Conservation (phyloP, 2,888 invertebrate species). For the Eupeodes latifasciatus region DNA sequence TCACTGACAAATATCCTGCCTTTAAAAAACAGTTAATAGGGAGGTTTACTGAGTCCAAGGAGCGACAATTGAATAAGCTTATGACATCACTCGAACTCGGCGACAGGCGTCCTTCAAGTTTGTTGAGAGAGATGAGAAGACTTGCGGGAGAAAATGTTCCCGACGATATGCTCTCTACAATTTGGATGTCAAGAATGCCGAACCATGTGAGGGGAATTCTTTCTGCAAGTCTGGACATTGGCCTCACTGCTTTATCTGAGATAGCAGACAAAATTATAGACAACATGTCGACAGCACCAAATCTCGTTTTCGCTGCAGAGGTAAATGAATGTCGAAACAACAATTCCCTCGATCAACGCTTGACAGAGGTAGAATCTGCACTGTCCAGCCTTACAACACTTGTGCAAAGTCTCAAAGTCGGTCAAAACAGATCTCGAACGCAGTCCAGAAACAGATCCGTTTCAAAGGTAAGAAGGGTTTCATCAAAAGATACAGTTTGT, state of each 20-base stretch:
- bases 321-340: slow-evolving; percentile 2
- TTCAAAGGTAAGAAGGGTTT: too few species aligned
- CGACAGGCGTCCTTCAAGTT: too few species aligned
- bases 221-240: slow-evolving; percentile 4
- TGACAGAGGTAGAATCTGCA: slow-evolving; percentile 23
- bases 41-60: too few species aligned
- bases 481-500: too few species aligned
- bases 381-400: slow-evolving; percentile 9
- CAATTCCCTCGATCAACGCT: slow-evolving; percentile 12
- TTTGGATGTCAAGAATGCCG: slow-evolving; percentile 20
- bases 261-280: slow-evolving; percentile 27
- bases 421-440: slow-evolving; percentile 3
- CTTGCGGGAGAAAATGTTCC: slow-evolving; percentile 16
- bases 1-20: neutral
- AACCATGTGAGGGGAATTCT: too few species aligned
- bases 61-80: too few species aligned
- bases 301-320: slow-evolving; percentile 6
- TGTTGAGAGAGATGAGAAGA: too few species aligned
- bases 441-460: slow-evolving; percentile 23
- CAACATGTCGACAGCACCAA: slow-evolving; percentile 26
- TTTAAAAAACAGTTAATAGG: too few species aligned
- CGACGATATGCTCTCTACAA: slow-evolving; percentile 16
- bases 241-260: slow-evolving; percentile 5
- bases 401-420: slow-evolving; percentile 16
- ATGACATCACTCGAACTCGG: too few species aligned